phyloP scores from a whole-genome alignment of 1,140 invertebrate species.

The Heliconius nattereri region DNA sequence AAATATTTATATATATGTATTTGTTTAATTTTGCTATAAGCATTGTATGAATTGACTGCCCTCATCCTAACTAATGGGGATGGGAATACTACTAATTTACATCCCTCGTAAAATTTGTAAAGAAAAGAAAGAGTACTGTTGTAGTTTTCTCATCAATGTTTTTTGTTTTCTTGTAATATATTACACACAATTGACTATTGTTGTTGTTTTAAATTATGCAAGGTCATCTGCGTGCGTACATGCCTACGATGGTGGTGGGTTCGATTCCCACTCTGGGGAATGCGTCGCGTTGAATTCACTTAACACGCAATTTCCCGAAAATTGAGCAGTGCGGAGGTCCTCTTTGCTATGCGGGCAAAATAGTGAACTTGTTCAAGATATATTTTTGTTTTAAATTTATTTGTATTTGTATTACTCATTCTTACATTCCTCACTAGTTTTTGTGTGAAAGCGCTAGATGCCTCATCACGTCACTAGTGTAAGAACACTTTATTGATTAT shows the following conservation, averaged over 20 bases:
- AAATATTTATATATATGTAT: no score
- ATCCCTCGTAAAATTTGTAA: background rate
- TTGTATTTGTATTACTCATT: background rate
- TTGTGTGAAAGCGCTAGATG: slow-evolving; percentile 4
- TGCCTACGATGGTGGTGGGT: no score
- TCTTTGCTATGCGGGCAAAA: background rate
- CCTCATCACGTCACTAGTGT: background rate
- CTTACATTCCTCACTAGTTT: background rate
- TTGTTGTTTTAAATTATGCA: no score
- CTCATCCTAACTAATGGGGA: background rate
- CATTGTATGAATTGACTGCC: background rate
- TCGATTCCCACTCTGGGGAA: no score
- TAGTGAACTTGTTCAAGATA: background rate
- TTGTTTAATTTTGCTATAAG: no score
- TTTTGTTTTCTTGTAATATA: no score
- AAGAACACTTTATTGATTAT: background rate
- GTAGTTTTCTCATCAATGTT: no score
- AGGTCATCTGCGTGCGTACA: no score
- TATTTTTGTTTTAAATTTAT: background rate
- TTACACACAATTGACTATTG: no score
- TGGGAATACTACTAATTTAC: background rate
- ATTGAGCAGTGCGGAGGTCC: no score
- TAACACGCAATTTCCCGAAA: no score
- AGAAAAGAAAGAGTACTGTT: background rate
- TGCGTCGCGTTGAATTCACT: no score